These are phyloP conservation scores for Myocastor coypus DNA, from an alignment of 2,113 vertebrate species.

Conservation along the genomic window DNA sequence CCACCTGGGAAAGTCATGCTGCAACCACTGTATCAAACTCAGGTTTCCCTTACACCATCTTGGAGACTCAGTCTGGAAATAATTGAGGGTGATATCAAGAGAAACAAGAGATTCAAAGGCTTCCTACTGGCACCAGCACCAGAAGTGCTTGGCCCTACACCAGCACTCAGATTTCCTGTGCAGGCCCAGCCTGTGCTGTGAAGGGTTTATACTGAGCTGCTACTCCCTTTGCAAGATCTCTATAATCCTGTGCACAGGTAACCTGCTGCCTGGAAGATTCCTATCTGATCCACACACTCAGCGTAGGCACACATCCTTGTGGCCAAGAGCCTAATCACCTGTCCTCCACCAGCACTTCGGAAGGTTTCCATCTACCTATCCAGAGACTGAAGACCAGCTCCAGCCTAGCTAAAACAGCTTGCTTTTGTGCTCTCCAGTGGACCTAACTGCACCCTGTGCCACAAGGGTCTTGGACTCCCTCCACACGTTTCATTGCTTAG, in stretches of 20 bases:
- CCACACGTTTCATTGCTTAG: slow-evolving; percentile 4
- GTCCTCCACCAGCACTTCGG: not conserved
- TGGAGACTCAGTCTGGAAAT: not conserved
- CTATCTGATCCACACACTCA: not conserved
- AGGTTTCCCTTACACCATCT: not conserved
- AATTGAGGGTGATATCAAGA: not conserved
- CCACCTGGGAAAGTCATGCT: not conserved
- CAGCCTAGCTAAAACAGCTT: not conserved
- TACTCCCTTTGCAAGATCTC: not conserved
- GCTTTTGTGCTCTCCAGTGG: not conserved
- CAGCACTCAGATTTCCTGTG: not conserved
- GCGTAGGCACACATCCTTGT: not conserved
- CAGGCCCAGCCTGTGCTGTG: not conserved
- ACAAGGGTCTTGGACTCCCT: not conserved
- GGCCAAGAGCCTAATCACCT: not conserved
- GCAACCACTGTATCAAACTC: not conserved
- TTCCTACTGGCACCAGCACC: not conserved
- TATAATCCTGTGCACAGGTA: not conserved
- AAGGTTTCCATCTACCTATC: not conserved
- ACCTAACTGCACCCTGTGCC: not conserved
- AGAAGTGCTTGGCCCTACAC: not conserved
- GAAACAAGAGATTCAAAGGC: not conserved
- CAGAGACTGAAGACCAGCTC: not conserved
- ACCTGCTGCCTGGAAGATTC: not conserved
- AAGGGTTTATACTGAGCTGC: not conserved